phyloP scores from a whole-genome alignment of 2,113 vertebrate species.

The Corydoras maculifer region DNA sequence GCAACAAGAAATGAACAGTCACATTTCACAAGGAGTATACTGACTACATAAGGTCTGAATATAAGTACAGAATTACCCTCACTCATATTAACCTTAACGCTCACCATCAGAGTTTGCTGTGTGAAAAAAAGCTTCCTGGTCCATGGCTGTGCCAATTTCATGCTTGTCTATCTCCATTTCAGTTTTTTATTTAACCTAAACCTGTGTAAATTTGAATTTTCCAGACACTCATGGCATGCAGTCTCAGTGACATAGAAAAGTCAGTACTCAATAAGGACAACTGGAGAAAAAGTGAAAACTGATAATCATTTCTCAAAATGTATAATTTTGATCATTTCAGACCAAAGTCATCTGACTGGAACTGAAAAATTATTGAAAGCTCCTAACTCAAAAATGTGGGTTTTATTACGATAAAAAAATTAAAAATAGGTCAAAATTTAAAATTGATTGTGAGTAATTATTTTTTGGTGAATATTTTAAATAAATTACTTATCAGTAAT shows the following conservation, averaged over 20 bases:
- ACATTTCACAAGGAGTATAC: too few relatives aligned
- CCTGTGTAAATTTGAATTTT: background rate
- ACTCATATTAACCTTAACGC: background rate
- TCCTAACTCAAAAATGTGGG: too few relatives aligned
- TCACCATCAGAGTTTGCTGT: background rate
- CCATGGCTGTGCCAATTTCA: background rate
- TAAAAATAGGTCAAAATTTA: too few relatives aligned
- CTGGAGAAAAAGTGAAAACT: background rate
- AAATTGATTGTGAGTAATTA: background rate
- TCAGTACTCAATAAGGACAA: background rate
- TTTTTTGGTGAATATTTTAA: too few relatives aligned
- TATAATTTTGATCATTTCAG: background rate
- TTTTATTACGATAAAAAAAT: too few relatives aligned
- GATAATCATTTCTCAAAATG: background rate
- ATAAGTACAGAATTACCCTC: background rate
- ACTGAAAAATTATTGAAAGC: background rate
- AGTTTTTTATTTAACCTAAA: background rate
- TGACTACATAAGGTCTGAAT: too few relatives aligned
- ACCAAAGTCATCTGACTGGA: background rate
- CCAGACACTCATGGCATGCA: background rate
- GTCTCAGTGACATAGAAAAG: background rate
- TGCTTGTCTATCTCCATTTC: background rate
- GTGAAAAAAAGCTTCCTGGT: background rate
- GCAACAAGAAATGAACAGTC: conserved; percentile 53
- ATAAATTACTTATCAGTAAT: too few relatives aligned